Percentiles rank a stretch among this genome's conserved stretches.
These are phyloP conservation scores for Helostoma temminkii DNA, from an alignment of 2,797 vertebrate genomes.

Conservation along the genomic window DNA sequence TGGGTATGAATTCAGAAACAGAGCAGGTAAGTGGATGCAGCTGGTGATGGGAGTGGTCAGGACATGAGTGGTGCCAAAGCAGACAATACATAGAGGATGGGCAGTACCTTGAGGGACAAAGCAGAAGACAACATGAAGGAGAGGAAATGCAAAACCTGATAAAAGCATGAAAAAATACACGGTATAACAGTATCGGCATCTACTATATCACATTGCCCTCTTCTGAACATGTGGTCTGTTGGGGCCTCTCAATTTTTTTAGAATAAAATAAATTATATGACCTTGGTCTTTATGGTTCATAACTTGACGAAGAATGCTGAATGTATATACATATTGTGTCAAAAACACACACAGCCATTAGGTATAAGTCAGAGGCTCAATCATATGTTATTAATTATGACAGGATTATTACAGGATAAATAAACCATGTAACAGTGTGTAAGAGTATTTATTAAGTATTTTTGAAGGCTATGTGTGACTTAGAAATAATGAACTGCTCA, in stretches of 20 bases:
- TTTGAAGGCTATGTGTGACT: background rate
- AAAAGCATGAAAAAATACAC: too few species aligned
- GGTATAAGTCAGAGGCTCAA: conserved; percentile 67
- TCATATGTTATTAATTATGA: conserved; percentile 78
- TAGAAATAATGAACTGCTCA: conserved; percentile 16
- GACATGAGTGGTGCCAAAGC: too few species aligned
- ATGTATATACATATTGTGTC: conserved; percentile 71
- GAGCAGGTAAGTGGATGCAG: too few species aligned
- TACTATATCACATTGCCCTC: background rate
- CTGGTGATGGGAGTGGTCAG: too few species aligned
- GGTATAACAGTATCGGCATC: background rate
- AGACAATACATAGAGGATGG: too few species aligned
- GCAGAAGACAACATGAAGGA: too few species aligned
- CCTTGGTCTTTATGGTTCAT: conserved; percentile 68
- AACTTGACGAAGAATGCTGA: conserved; percentile 48
- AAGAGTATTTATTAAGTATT: conserved; percentile 38
- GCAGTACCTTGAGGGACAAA: too few species aligned
- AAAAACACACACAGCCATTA: conserved; percentile 76
- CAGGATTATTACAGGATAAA: conserved; percentile 65
- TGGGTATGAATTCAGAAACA: too few species aligned
- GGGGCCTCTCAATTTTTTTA: conserved; percentile 10
- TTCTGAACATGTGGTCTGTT: too few species aligned
- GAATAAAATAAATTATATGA: conserved; percentile 47
- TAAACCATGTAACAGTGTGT: conserved; percentile 33
- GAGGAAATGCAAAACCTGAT: too few species aligned